These are phyloP conservation scores for Heloderma charlesbogerti DNA, from an alignment of 2,113 vertebrate species.

Conservation along the genomic window DNA sequence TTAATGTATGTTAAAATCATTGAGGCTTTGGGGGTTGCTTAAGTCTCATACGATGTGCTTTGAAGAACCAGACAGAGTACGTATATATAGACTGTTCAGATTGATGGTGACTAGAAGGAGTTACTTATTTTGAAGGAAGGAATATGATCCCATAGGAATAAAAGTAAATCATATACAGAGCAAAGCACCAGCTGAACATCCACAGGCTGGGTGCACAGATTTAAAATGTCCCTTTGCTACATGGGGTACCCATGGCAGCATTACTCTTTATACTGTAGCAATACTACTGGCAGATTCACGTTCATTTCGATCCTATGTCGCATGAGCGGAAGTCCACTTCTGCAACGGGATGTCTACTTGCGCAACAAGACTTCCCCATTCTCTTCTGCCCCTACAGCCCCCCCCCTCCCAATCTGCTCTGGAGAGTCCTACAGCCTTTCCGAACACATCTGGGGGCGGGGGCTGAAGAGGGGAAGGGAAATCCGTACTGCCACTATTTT, in stretches of 20 bases:
- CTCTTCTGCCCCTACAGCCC: too few relatives aligned
- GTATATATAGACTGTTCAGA: not conserved
- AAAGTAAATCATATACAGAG: not conserved
- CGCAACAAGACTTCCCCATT: too few relatives aligned
- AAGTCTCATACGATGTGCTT: not conserved
- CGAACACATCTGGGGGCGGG: too few relatives aligned
- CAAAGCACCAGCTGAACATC: not conserved
- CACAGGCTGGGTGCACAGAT: not conserved
- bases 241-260: not conserved
- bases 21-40: not conserved
- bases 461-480: too few relatives aligned
- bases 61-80: not conserved
- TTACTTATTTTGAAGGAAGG: not conserved
- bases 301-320: not conserved
- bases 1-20: conserved; percentile 1
- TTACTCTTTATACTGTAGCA: not conserved
- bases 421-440: too few relatives aligned
- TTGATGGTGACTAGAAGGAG: not conserved
- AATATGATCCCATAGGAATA: not conserved
- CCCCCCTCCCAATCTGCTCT: too few relatives aligned
- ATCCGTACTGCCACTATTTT: too few relatives aligned
- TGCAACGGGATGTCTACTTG: too few relatives aligned
- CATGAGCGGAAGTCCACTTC: too few relatives aligned
- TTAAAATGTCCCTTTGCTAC: not conserved
- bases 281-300: not conserved